Percentiles rank a stretch among this genome's conserved stretches.
These are phyloP conservation scores for Drosophila rellima DNA, from an alignment of 2,888 invertebrate genomes.

Conservation along the genomic window DNA sequence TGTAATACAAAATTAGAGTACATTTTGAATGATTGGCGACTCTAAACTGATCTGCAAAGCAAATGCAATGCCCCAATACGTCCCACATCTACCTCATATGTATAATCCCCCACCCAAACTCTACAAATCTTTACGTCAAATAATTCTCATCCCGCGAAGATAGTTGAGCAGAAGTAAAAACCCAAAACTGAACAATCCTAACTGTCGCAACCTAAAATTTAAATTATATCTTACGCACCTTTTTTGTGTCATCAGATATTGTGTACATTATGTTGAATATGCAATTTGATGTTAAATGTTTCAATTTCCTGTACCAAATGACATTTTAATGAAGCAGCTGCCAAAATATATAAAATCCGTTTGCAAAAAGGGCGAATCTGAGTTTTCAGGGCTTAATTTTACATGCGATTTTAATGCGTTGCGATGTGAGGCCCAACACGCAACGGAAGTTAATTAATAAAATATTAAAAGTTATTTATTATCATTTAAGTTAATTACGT, in stretches of 20 bases:
- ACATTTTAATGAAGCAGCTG: conserved; percentile 83
- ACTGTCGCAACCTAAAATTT: conserved; percentile 15
- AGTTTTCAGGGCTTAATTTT: conserved; percentile 67
- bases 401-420: conserved; percentile 76
- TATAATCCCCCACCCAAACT: conserved; percentile 19
- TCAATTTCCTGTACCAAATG: conserved; percentile 83
- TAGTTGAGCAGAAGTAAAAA: background rate
- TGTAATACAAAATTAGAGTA: conserved; percentile 80
- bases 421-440: conserved; percentile 43
- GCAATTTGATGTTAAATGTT: conserved; percentile 77
- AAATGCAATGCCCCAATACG: conserved; percentile 61
- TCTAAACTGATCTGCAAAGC: conserved; percentile 68
- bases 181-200: background rate
- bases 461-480: conserved; percentile 81
- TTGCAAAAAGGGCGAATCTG: conserved; percentile 36
- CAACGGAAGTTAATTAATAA: conserved; percentile 80
- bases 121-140: conserved; percentile 37
- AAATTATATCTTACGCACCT: conserved; percentile 44
- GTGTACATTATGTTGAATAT: conserved; percentile 47
- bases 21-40: conserved; percentile 76
- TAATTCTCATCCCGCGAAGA: background rate
- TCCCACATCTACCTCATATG: background rate
- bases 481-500: conserved; percentile 78
- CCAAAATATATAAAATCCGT: conserved; percentile 59
- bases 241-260: conserved; percentile 41